phyloP scores from a whole-genome alignment of 2,113 vertebrate species.

The Cryptotis parvus region DNA sequence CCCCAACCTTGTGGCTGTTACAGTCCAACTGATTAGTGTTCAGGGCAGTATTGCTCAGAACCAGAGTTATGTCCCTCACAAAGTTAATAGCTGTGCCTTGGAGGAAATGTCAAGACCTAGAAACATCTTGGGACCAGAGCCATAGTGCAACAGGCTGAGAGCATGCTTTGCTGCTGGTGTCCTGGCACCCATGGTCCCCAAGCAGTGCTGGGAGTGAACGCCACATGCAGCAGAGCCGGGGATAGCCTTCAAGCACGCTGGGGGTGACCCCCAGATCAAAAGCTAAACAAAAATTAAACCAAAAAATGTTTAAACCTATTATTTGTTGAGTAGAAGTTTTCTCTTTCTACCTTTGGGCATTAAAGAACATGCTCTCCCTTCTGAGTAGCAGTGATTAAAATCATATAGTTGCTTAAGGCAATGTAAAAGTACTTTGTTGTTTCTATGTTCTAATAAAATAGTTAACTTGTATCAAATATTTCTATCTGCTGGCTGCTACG shows the following conservation, averaged over 20 bases:
- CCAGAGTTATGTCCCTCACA: not conserved
- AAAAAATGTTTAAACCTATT: not conserved
- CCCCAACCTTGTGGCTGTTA: not conserved
- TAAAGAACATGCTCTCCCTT: not conserved
- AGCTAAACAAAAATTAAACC: no score
- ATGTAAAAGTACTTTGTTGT: not conserved
- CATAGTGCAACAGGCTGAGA: no score
- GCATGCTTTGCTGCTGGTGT: no score
- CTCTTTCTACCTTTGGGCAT: not conserved
- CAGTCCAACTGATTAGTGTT: not conserved
- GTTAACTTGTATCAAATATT: constrained; percentile 32
- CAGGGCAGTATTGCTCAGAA: not conserved
- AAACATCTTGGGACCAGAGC: not conserved
- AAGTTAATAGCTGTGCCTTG: not conserved
- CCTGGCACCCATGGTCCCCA: no score
- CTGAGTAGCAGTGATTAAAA: not conserved
- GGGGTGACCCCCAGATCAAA: no score
- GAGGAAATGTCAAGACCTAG: not conserved
- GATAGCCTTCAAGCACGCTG: no score
- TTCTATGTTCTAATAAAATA: constrained; percentile 18
- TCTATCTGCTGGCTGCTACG: constrained; percentile 18
- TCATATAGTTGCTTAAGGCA: constrained; percentile 20
- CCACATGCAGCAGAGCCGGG: no score
- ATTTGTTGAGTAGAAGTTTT: constrained; percentile 39
- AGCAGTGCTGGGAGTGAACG: no score